Percentiles rank a stretch among this genome's conserved stretches.
These are phyloP conservation scores for Oophaga sylvatica DNA, from an alignment of 2,797 vertebrate genomes.

Conservation along the genomic window DNA sequence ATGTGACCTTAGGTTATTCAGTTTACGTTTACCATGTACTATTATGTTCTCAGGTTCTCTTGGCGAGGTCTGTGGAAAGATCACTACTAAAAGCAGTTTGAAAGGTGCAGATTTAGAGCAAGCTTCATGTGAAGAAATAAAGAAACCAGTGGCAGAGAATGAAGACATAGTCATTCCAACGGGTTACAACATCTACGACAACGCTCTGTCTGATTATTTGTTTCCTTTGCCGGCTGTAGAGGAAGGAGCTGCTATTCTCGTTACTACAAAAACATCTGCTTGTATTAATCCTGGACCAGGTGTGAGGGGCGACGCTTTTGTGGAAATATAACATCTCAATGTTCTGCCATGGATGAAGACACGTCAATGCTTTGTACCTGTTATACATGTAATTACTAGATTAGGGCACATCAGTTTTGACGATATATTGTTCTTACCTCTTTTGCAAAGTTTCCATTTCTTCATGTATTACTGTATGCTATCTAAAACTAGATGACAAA, in stretches of 20 bases:
- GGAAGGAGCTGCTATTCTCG: conserved; percentile 79
- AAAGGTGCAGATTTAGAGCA: conserved; percentile 48
- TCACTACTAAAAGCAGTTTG: conserved; percentile 43
- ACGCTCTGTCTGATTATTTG: conserved; percentile 66
- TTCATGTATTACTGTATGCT: neutral
- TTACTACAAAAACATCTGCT: conserved; percentile 81
- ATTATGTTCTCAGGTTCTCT: conserved; percentile 64
- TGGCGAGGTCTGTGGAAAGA: conserved; percentile 45
- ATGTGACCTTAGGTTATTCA: neutral
- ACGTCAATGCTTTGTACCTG: neutral
- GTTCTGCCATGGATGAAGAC: conserved; percentile 17
- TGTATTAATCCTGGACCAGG: conserved; percentile 67
- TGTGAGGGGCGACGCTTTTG: conserved; percentile 59
- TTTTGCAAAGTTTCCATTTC: neutral
- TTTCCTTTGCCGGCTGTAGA: conserved; percentile 82
- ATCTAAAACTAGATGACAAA: neutral
- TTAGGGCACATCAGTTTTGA: neutral
- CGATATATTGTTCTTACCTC: neutral
- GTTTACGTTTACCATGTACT: neutral
- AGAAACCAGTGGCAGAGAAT: conserved; percentile 4
- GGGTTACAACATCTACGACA: conserved; percentile 67
- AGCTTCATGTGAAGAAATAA: conserved; percentile 59
- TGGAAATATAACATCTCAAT: conserved; percentile 57
- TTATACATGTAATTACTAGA: neutral
- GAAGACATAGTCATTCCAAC: conserved; percentile 68